These are phyloP conservation scores for Zaprionus inermis DNA, from an alignment of 1,140 invertebrate genomes.

Conservation along the genomic window DNA sequence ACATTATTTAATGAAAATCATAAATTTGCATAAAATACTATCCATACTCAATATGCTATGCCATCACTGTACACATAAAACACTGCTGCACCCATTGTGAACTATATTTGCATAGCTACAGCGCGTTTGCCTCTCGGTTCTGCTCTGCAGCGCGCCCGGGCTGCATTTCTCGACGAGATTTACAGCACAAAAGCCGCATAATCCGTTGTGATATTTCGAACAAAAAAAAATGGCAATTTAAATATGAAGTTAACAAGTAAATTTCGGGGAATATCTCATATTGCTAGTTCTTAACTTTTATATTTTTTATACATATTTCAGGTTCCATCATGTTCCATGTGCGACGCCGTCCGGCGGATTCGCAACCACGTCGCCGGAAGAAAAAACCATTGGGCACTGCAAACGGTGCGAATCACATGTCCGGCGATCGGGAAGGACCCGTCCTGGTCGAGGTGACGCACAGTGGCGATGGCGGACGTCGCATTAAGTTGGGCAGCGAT, in stretches of 20 bases:
- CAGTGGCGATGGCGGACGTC: slow-evolving; percentile 87
- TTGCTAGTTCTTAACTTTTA: slow-evolving; percentile 2
- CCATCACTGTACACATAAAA: slow-evolving; percentile 39
- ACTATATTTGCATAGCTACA: slow-evolving; percentile 39
- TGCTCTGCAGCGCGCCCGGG: slow-evolving; percentile 24
- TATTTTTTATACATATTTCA: slow-evolving; percentile 75
- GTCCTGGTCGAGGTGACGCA: slow-evolving; percentile 87
- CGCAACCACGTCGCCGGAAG: slow-evolving; percentile 94
- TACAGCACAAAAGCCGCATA: slow-evolving; percentile 37
- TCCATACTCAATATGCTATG: slow-evolving; percentile 26
- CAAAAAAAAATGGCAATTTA: background rate
- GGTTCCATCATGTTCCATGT: slow-evolving; percentile 98
- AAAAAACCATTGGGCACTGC: slow-evolving; percentile 91
- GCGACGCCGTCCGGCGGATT: slow-evolving; percentile 93
- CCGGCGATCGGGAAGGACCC: slow-evolving; percentile 85
- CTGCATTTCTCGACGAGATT: slow-evolving; percentile 49
- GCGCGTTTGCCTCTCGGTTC: slow-evolving; percentile 15
- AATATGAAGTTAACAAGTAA: slow-evolving; percentile 62
- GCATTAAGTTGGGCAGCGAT: slow-evolving; percentile 86
- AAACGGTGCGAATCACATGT: slow-evolving; percentile 84
- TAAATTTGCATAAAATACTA: background rate
- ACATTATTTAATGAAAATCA: background rate
- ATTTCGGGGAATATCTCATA: background rate
- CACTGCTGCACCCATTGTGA: slow-evolving; percentile 13
- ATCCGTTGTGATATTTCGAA: background rate